phyloP scores from a whole-genome alignment of 1,140 invertebrate genomes.

The Euura saliciscinereae region DNA sequence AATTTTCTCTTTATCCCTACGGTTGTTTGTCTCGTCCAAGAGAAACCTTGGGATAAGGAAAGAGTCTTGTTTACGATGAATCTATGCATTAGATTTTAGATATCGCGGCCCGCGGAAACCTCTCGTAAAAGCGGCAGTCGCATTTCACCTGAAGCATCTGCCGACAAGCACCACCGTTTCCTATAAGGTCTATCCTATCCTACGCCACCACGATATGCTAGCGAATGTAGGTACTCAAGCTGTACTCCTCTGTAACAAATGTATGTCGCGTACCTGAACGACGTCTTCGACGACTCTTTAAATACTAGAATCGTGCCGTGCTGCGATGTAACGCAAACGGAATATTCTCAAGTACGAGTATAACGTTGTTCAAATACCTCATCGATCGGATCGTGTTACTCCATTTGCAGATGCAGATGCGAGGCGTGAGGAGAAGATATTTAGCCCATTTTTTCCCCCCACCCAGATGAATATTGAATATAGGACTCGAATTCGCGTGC shows the following conservation, averaged over 20 bases:
- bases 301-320: neutral
- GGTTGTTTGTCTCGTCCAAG: conserved; percentile 11
- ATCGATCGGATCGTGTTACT: conserved; percentile 3
- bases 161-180: neutral
- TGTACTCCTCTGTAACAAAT: neutral
- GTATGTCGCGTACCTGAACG: conserved; percentile 6
- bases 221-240: neutral
- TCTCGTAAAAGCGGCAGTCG: conserved; percentile 23
- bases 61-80: conserved; percentile 23
- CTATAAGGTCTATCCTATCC: neutral
- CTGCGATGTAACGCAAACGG: neutral
- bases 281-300: neutral
- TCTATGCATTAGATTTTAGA: conserved; percentile 27
- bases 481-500: too few species aligned
- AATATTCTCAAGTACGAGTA: conserved; percentile 7
- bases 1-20: too few species aligned
- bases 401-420: neutral
- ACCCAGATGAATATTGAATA: too few species aligned
- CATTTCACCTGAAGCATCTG: conserved; percentile 5
- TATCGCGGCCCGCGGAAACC: conserved; percentile 28
- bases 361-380: neutral
- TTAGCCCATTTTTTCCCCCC: neutral
- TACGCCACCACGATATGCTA: neutral
- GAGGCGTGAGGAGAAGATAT: neutral
- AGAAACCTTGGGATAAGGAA: conserved; percentile 22